Evolutionary conservation across 2,113 vertebrate species (phyloP), one percentile per base, ranked within the genome.

Genomic region (Glareola pratincola): DNA sequence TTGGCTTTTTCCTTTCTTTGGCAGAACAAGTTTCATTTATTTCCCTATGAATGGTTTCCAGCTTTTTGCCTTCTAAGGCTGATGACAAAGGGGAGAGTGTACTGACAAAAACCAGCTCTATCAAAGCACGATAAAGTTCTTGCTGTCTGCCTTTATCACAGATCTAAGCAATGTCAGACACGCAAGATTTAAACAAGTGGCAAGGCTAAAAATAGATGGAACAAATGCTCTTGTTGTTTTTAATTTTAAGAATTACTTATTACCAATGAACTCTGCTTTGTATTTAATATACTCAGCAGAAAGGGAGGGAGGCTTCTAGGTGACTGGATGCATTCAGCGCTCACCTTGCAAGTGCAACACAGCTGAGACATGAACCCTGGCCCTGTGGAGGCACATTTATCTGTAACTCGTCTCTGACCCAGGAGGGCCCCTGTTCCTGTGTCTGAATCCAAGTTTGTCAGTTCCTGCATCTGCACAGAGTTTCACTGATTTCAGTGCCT

Each of bases 161-260:
- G 69, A 84, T 94, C 84, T 96, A 94, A 97, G 88, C 78, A 56
- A 63, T 77, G 82, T 76, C 85, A 94, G 66, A 53, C 86, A 73
- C 53, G n/a, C 45, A 82, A 93, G 88, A 91, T 90, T 94, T 90
- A 89, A 96, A 90, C 91, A 93, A 90, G 74, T 34, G 4, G 51
- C 93, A 92, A 90, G 86, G 56, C 69, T 96, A 96, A 97, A 96
- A 94, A 96, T 68, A 97, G 76, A 87, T n/a, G 48, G 82, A 94
- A 92, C 64, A 94, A 94, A 94, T 78, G 71, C 10, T 3, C 56
- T 91, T 81, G 32, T 92, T 94, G 90, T 90, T 92, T 95, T 95
- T 76, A 92, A 48, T 91, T 95, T 77, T 22, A 88, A 77, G 90
- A 94, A 85, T 96, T 95, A 92, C 82, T 74, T 90, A 95, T 92